These are phyloP conservation scores for Grantiella picta DNA, from an alignment of 2,113 vertebrate species.

Conservation along the genomic window DNA sequence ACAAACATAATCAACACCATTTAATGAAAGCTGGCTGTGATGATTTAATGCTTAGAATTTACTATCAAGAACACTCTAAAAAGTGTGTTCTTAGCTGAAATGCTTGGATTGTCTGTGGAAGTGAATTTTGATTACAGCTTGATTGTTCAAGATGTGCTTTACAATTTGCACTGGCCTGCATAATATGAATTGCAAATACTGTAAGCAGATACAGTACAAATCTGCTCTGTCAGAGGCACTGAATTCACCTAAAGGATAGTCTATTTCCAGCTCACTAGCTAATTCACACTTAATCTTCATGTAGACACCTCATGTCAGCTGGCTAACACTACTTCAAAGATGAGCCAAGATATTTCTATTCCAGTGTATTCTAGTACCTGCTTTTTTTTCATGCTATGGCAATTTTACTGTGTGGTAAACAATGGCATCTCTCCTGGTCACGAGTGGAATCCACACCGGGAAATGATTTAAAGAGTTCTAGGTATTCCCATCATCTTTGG, in stretches of 20 bases:
- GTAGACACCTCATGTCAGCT: background rate
- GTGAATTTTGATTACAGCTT: constrained; percentile 5
- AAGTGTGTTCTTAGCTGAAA: background rate
- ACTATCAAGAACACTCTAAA: background rate
- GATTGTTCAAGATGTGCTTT: constrained; percentile 3
- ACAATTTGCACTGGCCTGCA: background rate
- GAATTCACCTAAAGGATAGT: background rate
- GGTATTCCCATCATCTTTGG: background rate
- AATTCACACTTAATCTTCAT: background rate
- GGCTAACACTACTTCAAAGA: background rate
- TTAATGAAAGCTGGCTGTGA: background rate
- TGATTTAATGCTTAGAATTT: background rate
- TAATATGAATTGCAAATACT: constrained; percentile 13
- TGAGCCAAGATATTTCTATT: background rate
- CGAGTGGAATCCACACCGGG: background rate
- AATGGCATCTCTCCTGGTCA: background rate
- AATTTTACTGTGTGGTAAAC: background rate
- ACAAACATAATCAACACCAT: background rate
- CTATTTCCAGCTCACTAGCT: background rate
- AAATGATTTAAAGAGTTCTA: background rate
- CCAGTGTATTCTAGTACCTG: background rate
- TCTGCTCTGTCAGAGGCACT: background rate
- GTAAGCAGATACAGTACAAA: background rate
- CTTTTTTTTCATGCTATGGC: background rate
- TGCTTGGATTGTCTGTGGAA: background rate